phyloP scores from a whole-genome alignment of 1,140 invertebrate genomes.

The Holcopasites calliopsidis region DNA sequence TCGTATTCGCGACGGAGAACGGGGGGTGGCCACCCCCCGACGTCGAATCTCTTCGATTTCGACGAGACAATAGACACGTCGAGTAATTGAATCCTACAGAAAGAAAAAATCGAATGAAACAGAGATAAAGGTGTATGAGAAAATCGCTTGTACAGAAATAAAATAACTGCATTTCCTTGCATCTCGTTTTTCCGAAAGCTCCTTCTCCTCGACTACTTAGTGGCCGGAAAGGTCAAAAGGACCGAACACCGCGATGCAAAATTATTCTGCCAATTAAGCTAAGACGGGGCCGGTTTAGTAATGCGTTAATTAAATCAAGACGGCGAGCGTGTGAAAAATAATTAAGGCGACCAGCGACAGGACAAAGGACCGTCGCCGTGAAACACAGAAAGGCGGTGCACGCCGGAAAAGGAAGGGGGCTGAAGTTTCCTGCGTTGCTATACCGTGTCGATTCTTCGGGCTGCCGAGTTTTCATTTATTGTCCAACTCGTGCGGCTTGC shows the following conservation, averaged over 20 bases:
- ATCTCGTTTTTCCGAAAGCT: background rate
- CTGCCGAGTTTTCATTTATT: slow-evolving; percentile 27
- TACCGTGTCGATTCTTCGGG: slow-evolving; percentile 9
- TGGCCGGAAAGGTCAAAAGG: slow-evolving; percentile 18
- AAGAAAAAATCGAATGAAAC: background rate
- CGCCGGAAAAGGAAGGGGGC: background rate
- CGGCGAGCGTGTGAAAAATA: slow-evolving; percentile 48
- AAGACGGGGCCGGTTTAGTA: slow-evolving; percentile 31
- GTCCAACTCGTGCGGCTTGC: background rate
- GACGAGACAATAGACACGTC: background rate
- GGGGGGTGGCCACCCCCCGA: background rate
- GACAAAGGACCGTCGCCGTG: slow-evolving; percentile 30
- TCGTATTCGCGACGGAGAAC: slow-evolving; percentile 8
- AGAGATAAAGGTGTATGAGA: background rate
- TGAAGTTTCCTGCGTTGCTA: slow-evolving; percentile 1
- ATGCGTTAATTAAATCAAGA: slow-evolving; percentile 52
- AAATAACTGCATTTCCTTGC: background rate
- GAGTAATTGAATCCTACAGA: background rate
- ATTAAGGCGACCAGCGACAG: slow-evolving; percentile 40
- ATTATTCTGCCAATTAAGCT: slow-evolving; percentile 49
- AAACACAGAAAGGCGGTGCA: slow-evolving; percentile 22
- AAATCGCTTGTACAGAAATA: background rate
- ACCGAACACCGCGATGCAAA: background rate
- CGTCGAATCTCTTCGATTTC: background rate
- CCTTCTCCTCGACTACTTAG: slow-evolving; percentile 29